These are phyloP conservation scores for Muscidifurax raptorellus DNA, from an alignment of 1,140 invertebrate genomes.

Conservation along the genomic window DNA sequence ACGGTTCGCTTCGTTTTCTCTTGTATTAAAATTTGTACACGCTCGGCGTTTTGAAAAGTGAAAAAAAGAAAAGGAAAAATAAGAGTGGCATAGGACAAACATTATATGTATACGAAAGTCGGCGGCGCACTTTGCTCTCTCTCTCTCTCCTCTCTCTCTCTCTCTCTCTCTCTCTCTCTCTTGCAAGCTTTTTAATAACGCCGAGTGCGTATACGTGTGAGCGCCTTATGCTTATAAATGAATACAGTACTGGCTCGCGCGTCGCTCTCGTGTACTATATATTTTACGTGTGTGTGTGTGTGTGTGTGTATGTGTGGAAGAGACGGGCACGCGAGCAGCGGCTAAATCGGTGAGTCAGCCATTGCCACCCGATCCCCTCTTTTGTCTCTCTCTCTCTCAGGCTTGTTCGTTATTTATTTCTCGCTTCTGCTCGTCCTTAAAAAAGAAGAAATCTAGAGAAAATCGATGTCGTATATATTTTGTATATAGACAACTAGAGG, in stretches of 20 bases:
- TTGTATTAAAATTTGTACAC: too few species aligned
- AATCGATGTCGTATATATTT: neutral
- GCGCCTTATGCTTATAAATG: neutral
- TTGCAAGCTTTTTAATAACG: slow-evolving; percentile 14
- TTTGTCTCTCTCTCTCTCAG: neutral
- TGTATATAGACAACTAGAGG: neutral
- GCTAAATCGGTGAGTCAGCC: slow-evolving; percentile 29
- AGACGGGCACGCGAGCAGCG: neutral
- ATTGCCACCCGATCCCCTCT: slow-evolving; percentile 1
- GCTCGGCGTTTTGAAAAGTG: too few species aligned
- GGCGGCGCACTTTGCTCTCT: neutral
- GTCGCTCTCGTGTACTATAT: neutral
- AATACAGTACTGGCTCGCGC: neutral
- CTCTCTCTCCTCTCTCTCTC: neutral
- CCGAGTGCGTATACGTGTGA: neutral
- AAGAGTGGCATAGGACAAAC: neutral
- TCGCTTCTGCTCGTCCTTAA: neutral
- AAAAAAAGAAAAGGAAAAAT: too few species aligned
- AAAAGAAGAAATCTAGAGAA: too few species aligned
- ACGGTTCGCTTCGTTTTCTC: too few species aligned
- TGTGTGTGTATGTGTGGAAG: neutral
- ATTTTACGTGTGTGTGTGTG: too few species aligned
- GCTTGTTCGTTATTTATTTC: neutral
- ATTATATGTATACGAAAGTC: too few species aligned
- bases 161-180: neutral